Evolutionary conservation across 2,113 vertebrate species (phyloP).

Genomic region (Cyanoderma ruficeps): DNA sequence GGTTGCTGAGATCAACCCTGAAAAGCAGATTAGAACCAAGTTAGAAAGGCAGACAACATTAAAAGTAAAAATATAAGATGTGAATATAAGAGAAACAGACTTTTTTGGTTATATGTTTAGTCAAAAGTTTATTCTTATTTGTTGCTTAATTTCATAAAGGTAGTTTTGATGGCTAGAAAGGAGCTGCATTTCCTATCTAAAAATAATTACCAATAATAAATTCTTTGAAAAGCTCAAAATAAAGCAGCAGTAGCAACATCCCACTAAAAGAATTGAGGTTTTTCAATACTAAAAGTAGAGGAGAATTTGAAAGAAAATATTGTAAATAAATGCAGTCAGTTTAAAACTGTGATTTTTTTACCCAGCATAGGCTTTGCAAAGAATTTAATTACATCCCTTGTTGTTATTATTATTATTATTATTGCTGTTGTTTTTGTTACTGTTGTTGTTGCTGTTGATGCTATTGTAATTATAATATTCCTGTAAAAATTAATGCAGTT

Average conservation of each 20-base stretch:
- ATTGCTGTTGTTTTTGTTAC: not conserved
- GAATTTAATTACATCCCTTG: not conserved
- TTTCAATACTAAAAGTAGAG: not conserved
- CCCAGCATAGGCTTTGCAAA: not conserved
- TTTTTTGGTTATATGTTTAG: not conserved
- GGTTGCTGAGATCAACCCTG: not conserved
- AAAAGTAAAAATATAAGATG: not conserved
- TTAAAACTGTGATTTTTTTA: not conserved
- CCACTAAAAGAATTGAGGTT: not conserved
- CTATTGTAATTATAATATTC: not conserved
- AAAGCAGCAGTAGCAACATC: not conserved
- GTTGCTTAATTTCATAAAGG: not conserved
- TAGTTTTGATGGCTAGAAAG: not conserved
- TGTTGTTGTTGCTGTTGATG: not conserved
- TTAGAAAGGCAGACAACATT: not conserved
- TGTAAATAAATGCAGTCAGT: not conserved
- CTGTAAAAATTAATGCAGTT: not conserved
- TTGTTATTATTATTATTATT: not conserved
- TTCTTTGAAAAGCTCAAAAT: not conserved
- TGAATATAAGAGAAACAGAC: not conserved
- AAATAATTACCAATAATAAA: not conserved
- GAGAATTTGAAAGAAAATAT: not conserved
- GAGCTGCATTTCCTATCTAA: not conserved
- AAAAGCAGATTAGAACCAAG: not conserved
- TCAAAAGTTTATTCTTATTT: not conserved